Evolutionary conservation across 2,797 vertebrate species (phyloP).

Genomic region (Clamator glandarius): DNA sequence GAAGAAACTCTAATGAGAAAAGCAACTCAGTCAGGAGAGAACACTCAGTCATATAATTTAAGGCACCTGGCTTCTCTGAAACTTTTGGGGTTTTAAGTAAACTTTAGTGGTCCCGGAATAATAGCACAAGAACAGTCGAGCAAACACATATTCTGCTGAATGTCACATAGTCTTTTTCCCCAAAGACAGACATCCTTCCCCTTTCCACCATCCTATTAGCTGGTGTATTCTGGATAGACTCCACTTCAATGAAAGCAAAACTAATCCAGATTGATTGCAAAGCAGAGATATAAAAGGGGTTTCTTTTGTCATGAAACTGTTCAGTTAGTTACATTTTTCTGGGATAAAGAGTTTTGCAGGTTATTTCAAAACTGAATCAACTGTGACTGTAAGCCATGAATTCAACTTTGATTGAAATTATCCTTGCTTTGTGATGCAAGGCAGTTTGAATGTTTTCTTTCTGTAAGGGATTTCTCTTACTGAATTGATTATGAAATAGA

Average conservation of each 20-base stretch:
- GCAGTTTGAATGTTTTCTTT: neutral
- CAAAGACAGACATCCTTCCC: neutral
- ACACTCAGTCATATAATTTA: slow-evolving; percentile 13
- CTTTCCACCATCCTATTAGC: neutral
- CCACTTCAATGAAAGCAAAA: neutral
- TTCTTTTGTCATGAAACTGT: neutral
- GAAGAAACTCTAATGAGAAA: slow-evolving; percentile 38
- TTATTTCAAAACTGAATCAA: neutral
- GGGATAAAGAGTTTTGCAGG: neutral
- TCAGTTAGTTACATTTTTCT: neutral
- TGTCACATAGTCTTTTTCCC: neutral
- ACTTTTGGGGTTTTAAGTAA: neutral
- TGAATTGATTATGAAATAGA: slow-evolving; percentile 4
- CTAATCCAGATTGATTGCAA: neutral
- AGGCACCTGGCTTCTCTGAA: slow-evolving; percentile 40
- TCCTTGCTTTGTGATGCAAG: neutral
- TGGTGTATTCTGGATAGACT: neutral
- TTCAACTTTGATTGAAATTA: neutral
- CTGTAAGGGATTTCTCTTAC: neutral
- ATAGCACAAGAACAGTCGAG: neutral
- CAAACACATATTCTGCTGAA: neutral
- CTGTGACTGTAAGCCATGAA: neutral
- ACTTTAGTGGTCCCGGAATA: neutral
- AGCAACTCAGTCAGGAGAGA: slow-evolving; percentile 31
- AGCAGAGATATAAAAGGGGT: neutral